A percentile compares a stretch with the other conserved stretches of the same genome.
These are phyloP conservation scores for Micromys minutus DNA, from an alignment of 2,113 vertebrate genomes.

Conservation along the genomic window DNA sequence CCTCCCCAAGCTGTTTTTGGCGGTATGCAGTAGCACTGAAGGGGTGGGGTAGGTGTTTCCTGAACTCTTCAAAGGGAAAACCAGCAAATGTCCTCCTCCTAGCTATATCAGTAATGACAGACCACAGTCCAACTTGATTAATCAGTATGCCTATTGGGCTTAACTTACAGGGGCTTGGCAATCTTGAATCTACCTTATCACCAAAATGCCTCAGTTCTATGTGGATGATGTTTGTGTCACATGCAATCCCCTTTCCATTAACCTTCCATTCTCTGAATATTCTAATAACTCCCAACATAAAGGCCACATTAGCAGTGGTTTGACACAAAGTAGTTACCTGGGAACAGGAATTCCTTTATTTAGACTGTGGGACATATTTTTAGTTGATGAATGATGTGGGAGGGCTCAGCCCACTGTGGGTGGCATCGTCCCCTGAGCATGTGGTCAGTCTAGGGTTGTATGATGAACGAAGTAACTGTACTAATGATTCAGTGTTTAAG, in stretches of 20 bases:
- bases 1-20: neutral
- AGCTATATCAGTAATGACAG: neutral
- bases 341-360: neutral
- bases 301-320: neutral
- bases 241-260: neutral
- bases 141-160: neutral
- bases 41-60: neutral
- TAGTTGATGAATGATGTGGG: neutral
- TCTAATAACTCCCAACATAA: neutral
- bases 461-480: no score
- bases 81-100: no score
- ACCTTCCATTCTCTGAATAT: neutral
- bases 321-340: neutral
- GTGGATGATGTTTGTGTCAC: no score
- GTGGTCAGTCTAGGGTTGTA: no score
- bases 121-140: neutral
- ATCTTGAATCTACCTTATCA: neutral
- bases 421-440: neutral
- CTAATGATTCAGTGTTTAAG: no score
- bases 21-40: neutral
- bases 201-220: neutral
- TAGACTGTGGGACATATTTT: neutral
- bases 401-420: no score
- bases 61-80: neutral
- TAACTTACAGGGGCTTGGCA: neutral